Conservation (phyloP, 2,888 invertebrate species). For the Caenorhabditis sinica region DNA sequence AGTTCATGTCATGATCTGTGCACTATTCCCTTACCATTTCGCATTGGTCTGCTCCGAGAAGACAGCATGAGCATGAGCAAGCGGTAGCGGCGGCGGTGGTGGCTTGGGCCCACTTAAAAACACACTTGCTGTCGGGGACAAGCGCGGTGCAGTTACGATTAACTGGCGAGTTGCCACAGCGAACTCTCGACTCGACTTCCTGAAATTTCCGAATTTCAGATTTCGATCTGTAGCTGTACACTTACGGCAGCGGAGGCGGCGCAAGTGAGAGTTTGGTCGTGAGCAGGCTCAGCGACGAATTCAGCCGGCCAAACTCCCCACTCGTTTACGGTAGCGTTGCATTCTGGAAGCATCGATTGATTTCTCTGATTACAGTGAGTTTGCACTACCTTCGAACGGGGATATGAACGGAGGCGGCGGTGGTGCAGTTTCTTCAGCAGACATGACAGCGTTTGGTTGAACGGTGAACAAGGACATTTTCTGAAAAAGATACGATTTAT, state of each 20-base stretch:
- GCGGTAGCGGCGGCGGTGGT: constrained; percentile 73
- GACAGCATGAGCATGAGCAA: constrained; percentile 63
- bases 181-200: constrained; percentile 73
- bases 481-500: constrained; percentile 20
- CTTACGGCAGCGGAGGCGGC: constrained; percentile 61
- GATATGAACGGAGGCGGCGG: constrained; percentile 56
- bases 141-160: constrained; percentile 69
- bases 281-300: constrained; percentile 39
- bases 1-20: constrained; percentile 53
- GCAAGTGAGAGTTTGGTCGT: constrained; percentile 51
- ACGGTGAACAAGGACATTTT: constrained; percentile 57
- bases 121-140: constrained; percentile 76
- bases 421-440: constrained; percentile 44
- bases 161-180: constrained; percentile 70
- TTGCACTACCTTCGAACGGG: constrained; percentile 34
- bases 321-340: constrained; percentile 68
- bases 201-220: constrained; percentile 18
- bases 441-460: constrained; percentile 41
- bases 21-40: constrained; percentile 51
- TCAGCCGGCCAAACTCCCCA: constrained; percentile 73
- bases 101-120: constrained; percentile 80
- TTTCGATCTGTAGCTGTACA: neutral
- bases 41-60: constrained; percentile 68
- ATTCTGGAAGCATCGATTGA: constrained; percentile 24
- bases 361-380: neutral